A percentile compares a stretch with the other conserved stretches of the same genome.
Evolutionary conservation across 2,113 vertebrate genomes (phyloP).

Genomic region (Collichthys lucidus): DNA sequence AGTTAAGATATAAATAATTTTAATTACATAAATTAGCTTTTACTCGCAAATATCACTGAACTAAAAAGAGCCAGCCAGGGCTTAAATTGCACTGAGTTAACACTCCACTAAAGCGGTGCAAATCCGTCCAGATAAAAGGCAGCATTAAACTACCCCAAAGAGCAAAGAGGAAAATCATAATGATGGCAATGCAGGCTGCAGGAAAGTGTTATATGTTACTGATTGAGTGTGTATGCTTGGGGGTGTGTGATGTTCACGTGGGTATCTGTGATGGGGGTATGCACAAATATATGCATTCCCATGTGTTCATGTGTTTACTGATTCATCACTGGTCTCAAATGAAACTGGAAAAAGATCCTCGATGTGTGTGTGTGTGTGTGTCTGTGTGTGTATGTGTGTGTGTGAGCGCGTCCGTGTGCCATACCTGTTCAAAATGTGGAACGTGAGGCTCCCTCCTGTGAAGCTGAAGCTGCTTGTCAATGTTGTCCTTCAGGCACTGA

Average conservation of each 20-base stretch:
- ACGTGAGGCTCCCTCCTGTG: conserved; percentile 82
- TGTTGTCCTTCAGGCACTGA: conserved; percentile 96
- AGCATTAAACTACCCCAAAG: conserved; percentile 25
- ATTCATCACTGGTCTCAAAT: conserved; percentile 27
- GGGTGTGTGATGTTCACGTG: conserved; percentile 42
- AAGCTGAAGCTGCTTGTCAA: conserved; percentile 90
- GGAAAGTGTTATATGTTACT: conserved; percentile 15
- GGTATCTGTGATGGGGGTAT: conserved; percentile 49
- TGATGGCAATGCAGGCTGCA: conserved; percentile 18
- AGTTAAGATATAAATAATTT: not conserved
- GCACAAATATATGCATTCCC: conserved; percentile 64
- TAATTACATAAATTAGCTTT: not conserved
- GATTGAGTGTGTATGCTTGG: conserved; percentile 13
- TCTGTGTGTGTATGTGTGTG: conserved; percentile 4
- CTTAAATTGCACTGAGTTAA: conserved; percentile 16
- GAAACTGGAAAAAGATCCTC: conserved; percentile 8
- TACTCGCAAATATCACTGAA: not conserved
- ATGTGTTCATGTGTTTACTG: conserved; percentile 59
- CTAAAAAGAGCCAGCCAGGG: not conserved
- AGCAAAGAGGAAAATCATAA: conserved; percentile 25
- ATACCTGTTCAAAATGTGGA: conserved; percentile 87
- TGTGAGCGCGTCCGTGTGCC: conserved; percentile 7
- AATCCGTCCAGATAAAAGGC: conserved; percentile 19
- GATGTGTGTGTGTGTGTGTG: not conserved
- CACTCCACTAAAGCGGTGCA: conserved; percentile 1